Evolutionary conservation across 1,140 invertebrate species (phyloP).

Genomic region (Formica exsecta): DNA sequence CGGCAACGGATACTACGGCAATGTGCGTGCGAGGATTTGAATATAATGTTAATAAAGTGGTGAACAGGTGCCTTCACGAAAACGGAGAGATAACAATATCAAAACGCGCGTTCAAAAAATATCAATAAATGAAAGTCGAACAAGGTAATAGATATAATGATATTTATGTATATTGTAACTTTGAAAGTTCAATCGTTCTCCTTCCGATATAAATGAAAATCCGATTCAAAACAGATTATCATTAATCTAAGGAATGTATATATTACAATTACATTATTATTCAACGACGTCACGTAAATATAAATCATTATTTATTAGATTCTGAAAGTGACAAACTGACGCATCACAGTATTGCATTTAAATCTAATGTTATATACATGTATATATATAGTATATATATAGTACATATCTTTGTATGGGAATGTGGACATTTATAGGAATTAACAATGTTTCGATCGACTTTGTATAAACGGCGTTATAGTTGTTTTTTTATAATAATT

Average conservation of each 20-base stretch:
- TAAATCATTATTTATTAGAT: slow-evolving; percentile 46
- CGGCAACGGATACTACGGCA: background rate
- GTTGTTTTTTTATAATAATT: slow-evolving; percentile 31
- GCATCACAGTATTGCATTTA: slow-evolving; percentile 41
- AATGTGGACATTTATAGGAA: slow-evolving; percentile 37
- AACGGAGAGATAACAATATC: background rate
- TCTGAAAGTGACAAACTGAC: slow-evolving; percentile 20
- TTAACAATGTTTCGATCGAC: background rate
- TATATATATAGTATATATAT: background rate
- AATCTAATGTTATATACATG: slow-evolving; percentile 11
- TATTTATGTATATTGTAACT: slow-evolving; percentile 15
- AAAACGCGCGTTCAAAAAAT: background rate
- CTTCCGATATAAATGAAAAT: background rate
- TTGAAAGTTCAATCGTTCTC: slow-evolving; percentile 18
- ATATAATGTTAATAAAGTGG: background rate
- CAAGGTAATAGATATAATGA: background rate
- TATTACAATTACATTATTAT: slow-evolving; percentile 16
- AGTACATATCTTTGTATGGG: slow-evolving; percentile 12
- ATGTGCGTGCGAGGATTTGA: background rate
- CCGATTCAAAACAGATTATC: background rate
- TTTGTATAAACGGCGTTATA: background rate
- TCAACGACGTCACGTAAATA: slow-evolving; percentile 2
- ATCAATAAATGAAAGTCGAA: slow-evolving; percentile 6
- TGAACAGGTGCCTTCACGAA: slow-evolving; percentile 42
- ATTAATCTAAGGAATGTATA: background rate